Evolutionary conservation across 2,113 vertebrate species (phyloP).

Genomic region (Ornithorhynchus anatinus): DNA sequence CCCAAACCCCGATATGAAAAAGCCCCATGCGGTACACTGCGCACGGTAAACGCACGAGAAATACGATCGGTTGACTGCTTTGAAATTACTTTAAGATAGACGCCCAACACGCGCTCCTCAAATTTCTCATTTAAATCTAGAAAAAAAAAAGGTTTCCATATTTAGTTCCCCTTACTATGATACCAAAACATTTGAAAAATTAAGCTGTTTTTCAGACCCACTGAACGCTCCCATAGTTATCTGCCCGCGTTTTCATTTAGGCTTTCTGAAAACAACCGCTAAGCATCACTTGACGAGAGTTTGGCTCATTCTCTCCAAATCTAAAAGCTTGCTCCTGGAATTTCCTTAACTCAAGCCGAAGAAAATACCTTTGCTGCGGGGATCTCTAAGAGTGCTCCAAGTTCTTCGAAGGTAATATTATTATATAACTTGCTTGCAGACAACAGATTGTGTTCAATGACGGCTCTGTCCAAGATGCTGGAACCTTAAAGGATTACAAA

Average conservation of each 20-base stretch:
- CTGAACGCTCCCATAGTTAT: too few relatives aligned
- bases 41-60: too few relatives aligned
- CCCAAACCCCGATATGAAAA: too few relatives aligned
- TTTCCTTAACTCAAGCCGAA: constrained; percentile 1
- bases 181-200: too few relatives aligned
- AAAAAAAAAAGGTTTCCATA: too few relatives aligned
- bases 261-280: neutral
- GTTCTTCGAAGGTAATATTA: constrained; percentile 98
- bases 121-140: too few relatives aligned
- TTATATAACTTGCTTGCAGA: constrained; percentile 99
- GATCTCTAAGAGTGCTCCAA: constrained; percentile 95
- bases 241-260: neutral
- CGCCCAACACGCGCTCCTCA: too few relatives aligned
- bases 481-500: constrained; percentile 77
- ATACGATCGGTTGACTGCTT: too few relatives aligned
- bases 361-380: constrained; percentile 92
- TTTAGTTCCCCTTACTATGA: too few relatives aligned
- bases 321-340: neutral
- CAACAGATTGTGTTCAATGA: constrained; percentile 97
- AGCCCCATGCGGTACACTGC: too few relatives aligned
- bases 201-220: too few relatives aligned
- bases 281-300: neutral
- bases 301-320: neutral
- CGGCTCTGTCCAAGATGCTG: constrained; percentile 97
- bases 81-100: too few relatives aligned